Conservation (phyloP, 1,140 invertebrate genomes). For the Lepidurus couesii region DNA sequence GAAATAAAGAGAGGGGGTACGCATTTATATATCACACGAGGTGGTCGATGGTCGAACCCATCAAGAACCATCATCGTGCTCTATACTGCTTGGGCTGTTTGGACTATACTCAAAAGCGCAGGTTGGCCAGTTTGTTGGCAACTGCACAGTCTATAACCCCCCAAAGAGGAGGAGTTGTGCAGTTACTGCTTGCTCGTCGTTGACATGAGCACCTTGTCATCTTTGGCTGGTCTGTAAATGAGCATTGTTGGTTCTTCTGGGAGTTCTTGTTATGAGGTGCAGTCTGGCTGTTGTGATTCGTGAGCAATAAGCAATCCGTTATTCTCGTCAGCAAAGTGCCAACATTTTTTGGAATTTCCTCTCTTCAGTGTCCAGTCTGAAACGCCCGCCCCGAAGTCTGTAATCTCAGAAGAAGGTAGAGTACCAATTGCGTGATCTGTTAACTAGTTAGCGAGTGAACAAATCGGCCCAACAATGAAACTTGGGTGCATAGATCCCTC, state of each 20-base stretch:
- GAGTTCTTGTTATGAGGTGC: too few species aligned
- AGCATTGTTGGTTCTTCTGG: neutral
- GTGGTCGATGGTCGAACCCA: constrained; percentile 10
- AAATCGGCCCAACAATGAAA: too few species aligned
- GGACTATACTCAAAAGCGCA: constrained; percentile 5
- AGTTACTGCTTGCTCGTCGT: constrained; percentile 9
- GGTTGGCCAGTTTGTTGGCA: constrained; percentile 18
- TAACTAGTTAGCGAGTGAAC: too few species aligned
- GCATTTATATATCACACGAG: constrained; percentile 7
- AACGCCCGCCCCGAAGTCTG: too few species aligned
- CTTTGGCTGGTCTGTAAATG: neutral
- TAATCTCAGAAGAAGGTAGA: too few species aligned
- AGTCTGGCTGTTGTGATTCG: too few species aligned
- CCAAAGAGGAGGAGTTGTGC: constrained; percentile 15
- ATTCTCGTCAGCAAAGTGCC: too few species aligned
- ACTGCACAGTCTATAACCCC: neutral
- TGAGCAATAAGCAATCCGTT: too few species aligned
- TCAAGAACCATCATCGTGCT: constrained; percentile 9
- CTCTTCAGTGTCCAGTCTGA: too few species aligned
- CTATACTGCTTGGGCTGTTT: constrained; percentile 4
- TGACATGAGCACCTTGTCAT: neutral
- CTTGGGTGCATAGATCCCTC: too few species aligned
- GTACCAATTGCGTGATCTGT: too few species aligned
- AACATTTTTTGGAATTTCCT: too few species aligned
- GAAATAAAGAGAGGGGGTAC: neutral